Evolutionary conservation across 2,797 vertebrate genomes (phyloP), one percentile per base, ranked within the genome.

Genomic region (Lepus townsendii): DNA sequence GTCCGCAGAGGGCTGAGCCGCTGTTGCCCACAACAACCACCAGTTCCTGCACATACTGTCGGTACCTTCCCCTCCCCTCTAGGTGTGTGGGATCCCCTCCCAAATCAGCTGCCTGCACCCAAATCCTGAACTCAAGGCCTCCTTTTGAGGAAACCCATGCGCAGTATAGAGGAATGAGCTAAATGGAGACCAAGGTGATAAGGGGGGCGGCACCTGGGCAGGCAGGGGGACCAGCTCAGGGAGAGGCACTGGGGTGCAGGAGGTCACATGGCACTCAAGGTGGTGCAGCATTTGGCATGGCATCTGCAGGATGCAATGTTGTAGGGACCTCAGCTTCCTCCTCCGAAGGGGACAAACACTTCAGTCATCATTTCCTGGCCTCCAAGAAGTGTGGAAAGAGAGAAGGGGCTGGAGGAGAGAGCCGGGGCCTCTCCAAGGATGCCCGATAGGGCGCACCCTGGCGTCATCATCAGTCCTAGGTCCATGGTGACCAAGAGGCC

Each of bases 241-340:
- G 54, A 54, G 26, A 50, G 9, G 0, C 17, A 72, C 5, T 5
- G 47, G n/a, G 38, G 35, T 47, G 6, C 22, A 13, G 78, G 19
- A 42, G 0, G 4, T 2, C 7, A 30, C 5, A 1, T 24, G 13
- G 54, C 12, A 38, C 22, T 47, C 38, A 7, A 9, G 0, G 0
- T 10, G 7, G 54, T 6, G 13, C 8, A 6, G 27, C 42, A 76
- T 42, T 68, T 76, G 24, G 26, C 20, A 12, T 11, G 16, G 27
- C 22, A 57, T 69, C 75, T 30, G 32, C 35, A 71, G 79, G 65
- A 62, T 38, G 52, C 22, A 35, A 66, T 72, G 83, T 68, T 7
- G 5, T 22, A 47, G 13, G 20, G 17, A 32, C 27, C 20, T 89
- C 63, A 60, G 83, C 27, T 87, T 69, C 57, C 79, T 93, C 93